A percentile compares a stretch with the other conserved stretches of the same genome.
Evolutionary conservation across 2,113 vertebrate species (phyloP).

Genomic region (Procavia capensis): DNA sequence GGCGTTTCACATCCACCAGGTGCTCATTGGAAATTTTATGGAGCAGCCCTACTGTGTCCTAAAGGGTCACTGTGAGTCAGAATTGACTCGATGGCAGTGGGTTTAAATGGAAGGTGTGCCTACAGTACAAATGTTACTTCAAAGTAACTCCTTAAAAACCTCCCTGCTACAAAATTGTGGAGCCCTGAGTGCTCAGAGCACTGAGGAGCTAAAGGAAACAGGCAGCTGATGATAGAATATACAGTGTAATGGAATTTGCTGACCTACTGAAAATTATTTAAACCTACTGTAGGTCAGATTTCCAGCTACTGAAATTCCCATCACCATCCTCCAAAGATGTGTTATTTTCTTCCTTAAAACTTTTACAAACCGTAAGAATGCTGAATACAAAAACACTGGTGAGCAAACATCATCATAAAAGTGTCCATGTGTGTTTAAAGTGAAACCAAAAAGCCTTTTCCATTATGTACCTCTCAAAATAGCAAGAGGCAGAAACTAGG

Average conservation of each 20-base stretch:
- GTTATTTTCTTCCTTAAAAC: not conserved
- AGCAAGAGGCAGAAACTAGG: not conserved
- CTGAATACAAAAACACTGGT: not conserved
- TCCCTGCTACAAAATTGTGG: not conserved
- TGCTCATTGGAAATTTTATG: no score
- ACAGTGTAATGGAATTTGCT: not conserved
- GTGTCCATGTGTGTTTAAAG: conserved; percentile 1
- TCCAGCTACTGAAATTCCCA: not conserved
- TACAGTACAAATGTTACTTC: not conserved
- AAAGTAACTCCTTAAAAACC: not conserved
- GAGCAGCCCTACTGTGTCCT: no score
- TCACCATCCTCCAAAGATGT: not conserved
- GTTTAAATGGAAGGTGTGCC: not conserved
- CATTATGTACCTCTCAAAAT: not conserved
- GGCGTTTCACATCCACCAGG: no score
- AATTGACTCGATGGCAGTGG: no score
- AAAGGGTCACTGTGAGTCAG: no score
- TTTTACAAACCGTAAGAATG: not conserved
- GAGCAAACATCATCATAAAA: not conserved
- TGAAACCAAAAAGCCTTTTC: not conserved
- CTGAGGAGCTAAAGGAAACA: not conserved
- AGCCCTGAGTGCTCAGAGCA: not conserved
- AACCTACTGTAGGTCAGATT: not conserved
- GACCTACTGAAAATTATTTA: not conserved
- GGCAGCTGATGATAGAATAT: not conserved